Evolutionary conservation across 2,113 vertebrate genomes (phyloP).

Genomic region (Phodopus roborovskii): DNA sequence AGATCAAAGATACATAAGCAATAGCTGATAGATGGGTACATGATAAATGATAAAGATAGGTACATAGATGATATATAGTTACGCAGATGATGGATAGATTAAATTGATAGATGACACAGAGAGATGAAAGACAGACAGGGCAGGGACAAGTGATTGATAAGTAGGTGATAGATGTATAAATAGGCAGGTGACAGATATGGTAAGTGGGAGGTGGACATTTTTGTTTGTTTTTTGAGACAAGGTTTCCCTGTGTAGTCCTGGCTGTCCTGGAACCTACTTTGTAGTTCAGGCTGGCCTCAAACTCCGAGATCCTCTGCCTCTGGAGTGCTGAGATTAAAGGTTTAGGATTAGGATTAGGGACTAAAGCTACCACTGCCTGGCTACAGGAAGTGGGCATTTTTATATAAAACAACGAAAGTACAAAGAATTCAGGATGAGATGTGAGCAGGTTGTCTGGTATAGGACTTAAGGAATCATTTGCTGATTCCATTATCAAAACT

Average conservation of each 20-base stretch:
- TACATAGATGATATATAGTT: not conserved
- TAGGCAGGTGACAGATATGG: too few species aligned
- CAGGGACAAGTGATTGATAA: too few species aligned
- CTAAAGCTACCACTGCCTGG: not conserved
- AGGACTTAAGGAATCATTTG: not conserved
- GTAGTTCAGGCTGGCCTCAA: too few species aligned
- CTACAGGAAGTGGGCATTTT: not conserved
- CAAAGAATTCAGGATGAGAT: not conserved
- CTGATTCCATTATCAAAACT: too few species aligned
- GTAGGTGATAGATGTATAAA: too few species aligned
- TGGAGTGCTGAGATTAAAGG: too few species aligned
- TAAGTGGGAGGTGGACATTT: too few species aligned
- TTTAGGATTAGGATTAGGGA: not conserved
- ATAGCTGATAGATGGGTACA: not conserved
- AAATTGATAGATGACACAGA: not conserved
- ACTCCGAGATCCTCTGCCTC: too few species aligned
- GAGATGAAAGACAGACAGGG: too few species aligned
- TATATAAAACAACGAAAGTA: not conserved
- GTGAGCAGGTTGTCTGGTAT: not conserved
- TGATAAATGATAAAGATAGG: not conserved
- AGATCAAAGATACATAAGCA: not conserved
- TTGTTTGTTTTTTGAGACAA: too few species aligned
- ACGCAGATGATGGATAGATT: not conserved
- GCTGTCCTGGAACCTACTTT: too few species aligned
- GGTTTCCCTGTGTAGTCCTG: too few species aligned